Percentiles rank a stretch among this genome's conserved stretches.
phyloP scores from a whole-genome alignment of 2,888 invertebrate genomes.

The Tinea pellionella region DNA sequence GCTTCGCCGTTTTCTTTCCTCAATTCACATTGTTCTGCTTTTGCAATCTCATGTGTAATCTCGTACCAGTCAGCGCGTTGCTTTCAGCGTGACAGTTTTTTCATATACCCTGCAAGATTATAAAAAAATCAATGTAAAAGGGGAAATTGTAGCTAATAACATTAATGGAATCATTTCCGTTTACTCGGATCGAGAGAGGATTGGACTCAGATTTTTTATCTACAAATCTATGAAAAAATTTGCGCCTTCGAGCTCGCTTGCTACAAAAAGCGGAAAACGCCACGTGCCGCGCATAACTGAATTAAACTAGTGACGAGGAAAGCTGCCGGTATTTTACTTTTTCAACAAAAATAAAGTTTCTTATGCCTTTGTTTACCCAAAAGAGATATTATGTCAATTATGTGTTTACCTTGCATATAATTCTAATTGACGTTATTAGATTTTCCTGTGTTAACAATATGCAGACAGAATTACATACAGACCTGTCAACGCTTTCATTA shows the following conservation, averaged over 20 bases:
- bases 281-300: background rate
- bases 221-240: background rate
- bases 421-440: background rate
- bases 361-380: no score
- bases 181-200: background rate
- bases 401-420: no score
- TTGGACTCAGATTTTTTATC: background rate
- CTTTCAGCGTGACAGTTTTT: background rate
- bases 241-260: background rate
- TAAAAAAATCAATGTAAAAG: background rate
- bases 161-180: background rate
- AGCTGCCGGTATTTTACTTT: background rate
- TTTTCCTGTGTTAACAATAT: background rate
- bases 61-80: constrained; percentile 18
- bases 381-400: no score
- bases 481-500: background rate
- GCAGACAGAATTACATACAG: background rate
- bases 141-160: background rate
- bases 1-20: constrained; percentile 50
- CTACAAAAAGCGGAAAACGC: background rate
- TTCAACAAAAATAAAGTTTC: background rate
- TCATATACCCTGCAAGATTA: background rate
- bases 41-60: constrained; percentile 59
- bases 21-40: constrained; percentile 56
- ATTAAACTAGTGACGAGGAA: background rate